phyloP scores from a whole-genome alignment of 23 tunicate genomes.

The Ascidia mentula region DNA sequence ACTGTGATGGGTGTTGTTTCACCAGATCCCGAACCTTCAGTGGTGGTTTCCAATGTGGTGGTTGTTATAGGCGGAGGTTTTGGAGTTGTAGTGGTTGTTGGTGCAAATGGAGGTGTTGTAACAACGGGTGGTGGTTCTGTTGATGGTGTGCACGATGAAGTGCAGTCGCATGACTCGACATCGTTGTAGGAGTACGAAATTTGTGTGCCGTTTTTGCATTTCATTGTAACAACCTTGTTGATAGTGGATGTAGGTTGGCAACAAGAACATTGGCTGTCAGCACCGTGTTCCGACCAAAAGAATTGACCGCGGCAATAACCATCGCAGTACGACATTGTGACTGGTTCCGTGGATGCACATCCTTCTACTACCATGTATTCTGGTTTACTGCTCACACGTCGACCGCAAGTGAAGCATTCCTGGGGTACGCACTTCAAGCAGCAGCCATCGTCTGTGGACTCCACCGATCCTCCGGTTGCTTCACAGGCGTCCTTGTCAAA shows the following conservation, averaged over 20 bases:
- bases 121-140: constrained; percentile 27
- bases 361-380: constrained; percentile 67
- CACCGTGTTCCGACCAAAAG: constrained; percentile 54
- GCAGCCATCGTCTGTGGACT: constrained; percentile 77
- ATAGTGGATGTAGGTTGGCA: constrained; percentile 76
- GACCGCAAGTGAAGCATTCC: constrained; percentile 69
- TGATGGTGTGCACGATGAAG: constrained; percentile 42
- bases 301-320: constrained; percentile 82
- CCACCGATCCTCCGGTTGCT: constrained; percentile 63
- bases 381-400: constrained; percentile 40
- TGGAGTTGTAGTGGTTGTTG: constrained; percentile 39
- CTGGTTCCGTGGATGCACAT: constrained; percentile 64
- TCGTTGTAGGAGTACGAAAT: constrained; percentile 48
- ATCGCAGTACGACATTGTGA: constrained; percentile 73
- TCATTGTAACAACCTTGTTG: constrained; percentile 35
- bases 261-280: constrained; percentile 66
- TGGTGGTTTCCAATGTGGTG: not conserved
- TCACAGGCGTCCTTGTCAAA: constrained; percentile 59
- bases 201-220: constrained; percentile 79
- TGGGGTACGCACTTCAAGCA: constrained; percentile 68
- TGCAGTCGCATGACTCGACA: constrained; percentile 67
- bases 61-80: not conserved
- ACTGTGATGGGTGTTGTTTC: constrained; percentile 46
- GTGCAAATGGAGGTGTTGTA: constrained; percentile 32
- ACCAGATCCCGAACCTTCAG: constrained; percentile 57